Evolutionary conservation across 2,888 invertebrate genomes (phyloP), one percentile per base, ranked within the genome.

Genomic region (Lasioglossum morio): DNA sequence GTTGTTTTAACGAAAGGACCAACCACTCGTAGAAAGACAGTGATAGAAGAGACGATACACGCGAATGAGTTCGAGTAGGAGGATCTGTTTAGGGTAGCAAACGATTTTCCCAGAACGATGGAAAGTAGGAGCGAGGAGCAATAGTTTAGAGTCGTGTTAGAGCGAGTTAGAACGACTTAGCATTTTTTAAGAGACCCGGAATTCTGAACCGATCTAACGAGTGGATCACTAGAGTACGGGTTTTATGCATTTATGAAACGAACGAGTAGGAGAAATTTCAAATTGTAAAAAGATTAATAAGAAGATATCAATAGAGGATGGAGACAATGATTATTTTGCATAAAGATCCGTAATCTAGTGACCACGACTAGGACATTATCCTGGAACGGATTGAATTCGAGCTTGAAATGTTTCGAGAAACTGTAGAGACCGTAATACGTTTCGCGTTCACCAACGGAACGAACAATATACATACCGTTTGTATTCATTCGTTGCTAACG

Each of bases 1-100:
- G 57, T 37, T 37, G 74, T 57, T 53, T 34, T 3, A 69, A 4
- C 69, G 10, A 34, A 23, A 34, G 69, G 69, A 69, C 69, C 70
- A 40, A 40, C 40, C 37, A n/a, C 70, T 75, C 34, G 82, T 23
- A 4, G 8, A 63, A 40, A 23, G 70, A 74, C 40, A 30, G 75
- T 75, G 14, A 14, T 4, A 19, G 23, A 34, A 57, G 10, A 30
- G 73, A 66, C n/a, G 74, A 74, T 12, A 14, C 48, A 5, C 53
- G 5, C 5, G 60, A 4, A 60, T 27, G 60, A 4, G 27, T 60
- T 14, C 1, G 27, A 60, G 14, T 2, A n/a, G 30, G 3, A 30
- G 7, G 16, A 63, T 63, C 30, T 14, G 30, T 30, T 34, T 30
- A 27, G 57, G 57, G n/a, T 57, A 57, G n/a, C 57, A n/a, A 57